Evolutionary conservation across 2,888 invertebrate species (phyloP).

Genomic region (Antitype chi): DNA sequence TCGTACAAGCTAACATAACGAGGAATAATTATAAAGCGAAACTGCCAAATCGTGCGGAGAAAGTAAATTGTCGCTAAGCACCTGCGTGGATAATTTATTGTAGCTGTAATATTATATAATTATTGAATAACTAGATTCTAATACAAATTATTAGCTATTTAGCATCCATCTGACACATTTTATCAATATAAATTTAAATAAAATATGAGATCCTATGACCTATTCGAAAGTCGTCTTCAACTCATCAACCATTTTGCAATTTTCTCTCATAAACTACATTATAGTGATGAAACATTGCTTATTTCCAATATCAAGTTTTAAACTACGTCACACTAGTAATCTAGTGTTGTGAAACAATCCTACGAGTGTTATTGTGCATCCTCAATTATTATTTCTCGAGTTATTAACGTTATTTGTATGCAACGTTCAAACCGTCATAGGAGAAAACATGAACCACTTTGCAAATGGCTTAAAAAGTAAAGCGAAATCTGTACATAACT

Average conservation of each 20-base stretch:
- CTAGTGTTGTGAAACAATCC: slow-evolving; percentile 40
- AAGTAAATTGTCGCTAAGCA: slow-evolving; percentile 51
- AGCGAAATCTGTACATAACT: slow-evolving; percentile 13
- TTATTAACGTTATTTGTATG: slow-evolving; percentile 28
- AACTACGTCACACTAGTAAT: slow-evolving; percentile 26
- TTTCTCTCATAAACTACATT: slow-evolving; percentile 28
- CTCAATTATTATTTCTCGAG: slow-evolving; percentile 31
- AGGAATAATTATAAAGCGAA: slow-evolving; percentile 32
- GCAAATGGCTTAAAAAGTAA: slow-evolving; percentile 29
- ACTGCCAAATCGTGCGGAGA: slow-evolving; percentile 67
- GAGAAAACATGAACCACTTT: slow-evolving; percentile 15
- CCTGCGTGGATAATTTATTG: slow-evolving; percentile 26
- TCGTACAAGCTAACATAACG: slow-evolving; percentile 12
- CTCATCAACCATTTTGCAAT: slow-evolving; percentile 15
- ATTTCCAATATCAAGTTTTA: slow-evolving; percentile 26
- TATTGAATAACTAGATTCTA: slow-evolving; percentile 18
- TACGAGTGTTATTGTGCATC: slow-evolving; percentile 18
- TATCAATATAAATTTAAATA: slow-evolving; percentile 47
- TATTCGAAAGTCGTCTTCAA: slow-evolving; percentile 36
- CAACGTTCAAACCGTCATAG: slow-evolving; percentile 7
- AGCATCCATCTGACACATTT: slow-evolving; percentile 10
- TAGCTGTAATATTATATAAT: slow-evolving; percentile 32
- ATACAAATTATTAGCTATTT: background rate
- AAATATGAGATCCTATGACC: slow-evolving; percentile 28
- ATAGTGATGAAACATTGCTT: slow-evolving; percentile 24